Conservation (phyloP, 2,113 vertebrate genomes). For the Hiodon alosoides region DNA sequence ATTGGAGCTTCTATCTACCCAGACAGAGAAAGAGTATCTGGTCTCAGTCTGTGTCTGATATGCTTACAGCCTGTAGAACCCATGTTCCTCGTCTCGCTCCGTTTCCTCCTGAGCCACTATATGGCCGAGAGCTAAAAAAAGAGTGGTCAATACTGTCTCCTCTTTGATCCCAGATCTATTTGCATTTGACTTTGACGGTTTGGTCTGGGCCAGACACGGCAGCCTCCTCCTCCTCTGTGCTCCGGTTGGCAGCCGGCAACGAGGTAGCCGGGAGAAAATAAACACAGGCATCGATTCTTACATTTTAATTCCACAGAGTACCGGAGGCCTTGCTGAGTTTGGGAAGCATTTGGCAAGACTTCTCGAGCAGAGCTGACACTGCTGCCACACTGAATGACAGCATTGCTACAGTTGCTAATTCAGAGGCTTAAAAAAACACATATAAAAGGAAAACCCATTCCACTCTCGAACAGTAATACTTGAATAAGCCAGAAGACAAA, state of each 20-base stretch:
- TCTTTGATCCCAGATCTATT: constrained; percentile 18
- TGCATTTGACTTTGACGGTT: constrained; percentile 19
- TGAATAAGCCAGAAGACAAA: no score
- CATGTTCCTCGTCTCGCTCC: background rate
- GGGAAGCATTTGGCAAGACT: background rate
- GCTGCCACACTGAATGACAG: background rate
- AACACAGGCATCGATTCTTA: background rate
- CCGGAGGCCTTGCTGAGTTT: background rate
- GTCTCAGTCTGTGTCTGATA: no score
- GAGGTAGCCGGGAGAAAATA: background rate
- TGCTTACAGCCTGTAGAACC: background rate
- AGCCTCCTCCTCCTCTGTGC: background rate
- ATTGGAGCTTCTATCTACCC: no score
- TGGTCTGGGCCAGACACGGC: background rate
- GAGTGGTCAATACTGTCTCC: constrained; percentile 17
- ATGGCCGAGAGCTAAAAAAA: constrained; percentile 10
- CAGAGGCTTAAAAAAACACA: background rate
- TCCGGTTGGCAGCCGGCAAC: background rate
- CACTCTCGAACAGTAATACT: background rate
- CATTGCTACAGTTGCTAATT: background rate
- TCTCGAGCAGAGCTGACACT: background rate
- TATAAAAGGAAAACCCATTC: background rate
- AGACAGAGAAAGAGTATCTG: no score
- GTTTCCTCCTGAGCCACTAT: background rate
- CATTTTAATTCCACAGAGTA: background rate